These are phyloP conservation scores for Pomacea canaliculata DNA, from an alignment of 2,888 invertebrate genomes.

Conservation along the genomic window DNA sequence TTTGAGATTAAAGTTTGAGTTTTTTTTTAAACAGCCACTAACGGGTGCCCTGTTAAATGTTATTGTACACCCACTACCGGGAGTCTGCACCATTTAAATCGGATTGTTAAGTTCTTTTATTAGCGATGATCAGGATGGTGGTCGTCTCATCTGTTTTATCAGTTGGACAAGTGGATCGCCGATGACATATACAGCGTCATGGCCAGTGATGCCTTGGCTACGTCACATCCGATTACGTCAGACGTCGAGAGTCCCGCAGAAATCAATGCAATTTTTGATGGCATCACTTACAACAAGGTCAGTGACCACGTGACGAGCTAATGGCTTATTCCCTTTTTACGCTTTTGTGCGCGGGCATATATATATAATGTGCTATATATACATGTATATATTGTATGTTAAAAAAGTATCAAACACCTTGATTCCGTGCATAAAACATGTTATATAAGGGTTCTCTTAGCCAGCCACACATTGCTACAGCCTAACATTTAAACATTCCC, in stretches of 20 bases:
- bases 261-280: conserved; percentile 91
- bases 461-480: too few relatives aligned
- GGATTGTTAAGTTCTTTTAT: too few relatives aligned
- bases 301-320: neutral
- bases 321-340: neutral
- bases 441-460: too few relatives aligned
- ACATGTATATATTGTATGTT: neutral
- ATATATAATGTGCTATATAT: neutral
- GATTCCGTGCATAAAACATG: too few relatives aligned
- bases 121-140: too few relatives aligned
- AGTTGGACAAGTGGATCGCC: conserved; percentile 15
- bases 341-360: neutral
- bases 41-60: too few relatives aligned
- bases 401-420: too few relatives aligned
- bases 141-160: conserved; percentile 26
- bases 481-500: too few relatives aligned
- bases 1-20: neutral
- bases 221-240: conserved; percentile 91
- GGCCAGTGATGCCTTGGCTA: conserved; percentile 79
- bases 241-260: conserved; percentile 88
- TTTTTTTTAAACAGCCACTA: too few relatives aligned
- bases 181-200: conserved; percentile 43
- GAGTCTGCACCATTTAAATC: too few relatives aligned
- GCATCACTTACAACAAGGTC: conserved; percentile 91
- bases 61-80: too few relatives aligned